Evolutionary conservation across 2,113 vertebrate genomes (phyloP), one percentile per base, ranked within the genome.

Genomic region (Nyctereutes procyonoides): DNA sequence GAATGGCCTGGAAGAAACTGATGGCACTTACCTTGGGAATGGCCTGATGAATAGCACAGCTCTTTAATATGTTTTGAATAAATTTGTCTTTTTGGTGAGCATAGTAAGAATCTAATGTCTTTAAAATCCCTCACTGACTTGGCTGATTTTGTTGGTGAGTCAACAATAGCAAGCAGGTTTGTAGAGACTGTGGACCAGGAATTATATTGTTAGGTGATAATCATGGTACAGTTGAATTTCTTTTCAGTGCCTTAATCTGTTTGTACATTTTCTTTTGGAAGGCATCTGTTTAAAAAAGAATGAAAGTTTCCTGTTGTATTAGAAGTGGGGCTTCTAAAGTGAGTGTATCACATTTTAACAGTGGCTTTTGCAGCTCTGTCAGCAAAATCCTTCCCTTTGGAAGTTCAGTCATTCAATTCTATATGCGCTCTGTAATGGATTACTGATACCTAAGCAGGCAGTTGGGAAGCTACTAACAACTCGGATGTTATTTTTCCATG

Each of bases 21-120:
- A 43, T 43, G 43, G 55, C 9, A 48, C 28, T 88, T 82, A 74
- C 22, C 30, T 63, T 88, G 65, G 67, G 17, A 93, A 77, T 65
- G 30, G 48, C 69, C 65, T 92, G 74, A 95, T n/a, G 88, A 94
- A 84, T 67, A 77, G 55, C 43, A 56, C 11, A 35, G 82, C 56
- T 63, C n/a, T 92, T 91, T 56, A 92, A 73, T 81, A 48, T 38
- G 15, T 81, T 92, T 92, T 71, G 74, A 92, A 63, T 60, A 86
- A 43, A 14, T 87, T 81, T 32, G 38, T 80, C 53, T 71, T 71
- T 95, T 80, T 79, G 12, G 22, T 79, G 77, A 38, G 53, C 32
- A 8, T 67, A 24, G 4, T 69, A 32, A 88, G 32, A 79, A 35
- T 71, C 73, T 80, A 43, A 56, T 43, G 56, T 11, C 48, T 87